These are phyloP conservation scores for Paralichthys olivaceus DNA, from an alignment of 2,113 vertebrate genomes.

Conservation along the genomic window DNA sequence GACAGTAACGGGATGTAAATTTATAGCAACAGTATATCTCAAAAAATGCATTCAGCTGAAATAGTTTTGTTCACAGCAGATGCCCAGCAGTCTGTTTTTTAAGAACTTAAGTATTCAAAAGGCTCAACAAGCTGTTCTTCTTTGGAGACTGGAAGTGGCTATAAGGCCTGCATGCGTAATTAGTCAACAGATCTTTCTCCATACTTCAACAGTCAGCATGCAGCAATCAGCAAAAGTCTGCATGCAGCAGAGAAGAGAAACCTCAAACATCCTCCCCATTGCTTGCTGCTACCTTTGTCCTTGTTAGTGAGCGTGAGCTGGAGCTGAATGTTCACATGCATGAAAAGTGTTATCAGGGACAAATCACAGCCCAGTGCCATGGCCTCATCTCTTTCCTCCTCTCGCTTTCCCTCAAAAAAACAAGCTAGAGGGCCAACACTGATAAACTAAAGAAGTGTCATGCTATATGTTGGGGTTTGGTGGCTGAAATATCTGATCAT, in stretches of 20 bases:
- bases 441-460: constrained; percentile 49
- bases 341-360: constrained; percentile 2
- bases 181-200: constrained; percentile 38
- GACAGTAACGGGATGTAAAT: constrained; percentile 31
- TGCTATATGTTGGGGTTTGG: constrained; percentile 16
- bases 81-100: constrained; percentile 60
- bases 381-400: constrained; percentile 12
- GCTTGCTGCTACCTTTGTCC: constrained; percentile 26
- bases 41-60: constrained; percentile 46
- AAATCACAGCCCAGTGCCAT: neutral
- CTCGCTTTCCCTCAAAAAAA: constrained; percentile 16
- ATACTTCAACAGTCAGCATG: constrained; percentile 2
- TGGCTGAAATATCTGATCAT: constrained; percentile 49
- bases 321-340: constrained; percentile 9
- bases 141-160: constrained; percentile 32
- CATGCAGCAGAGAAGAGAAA: constrained; percentile 1
- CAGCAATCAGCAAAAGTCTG: neutral
- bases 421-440: constrained; percentile 21
- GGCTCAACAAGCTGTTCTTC: constrained; percentile 58
- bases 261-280: constrained; percentile 22
- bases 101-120: constrained; percentile 52
- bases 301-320: constrained; percentile 10
- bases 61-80: constrained; percentile 59
- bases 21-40: constrained; percentile 49
- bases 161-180: constrained; percentile 34